A percentile compares a stretch with the other conserved stretches of the same genome.
phyloP scores from a whole-genome alignment of 2,888 invertebrate genomes.

The Phalera bucephala region DNA sequence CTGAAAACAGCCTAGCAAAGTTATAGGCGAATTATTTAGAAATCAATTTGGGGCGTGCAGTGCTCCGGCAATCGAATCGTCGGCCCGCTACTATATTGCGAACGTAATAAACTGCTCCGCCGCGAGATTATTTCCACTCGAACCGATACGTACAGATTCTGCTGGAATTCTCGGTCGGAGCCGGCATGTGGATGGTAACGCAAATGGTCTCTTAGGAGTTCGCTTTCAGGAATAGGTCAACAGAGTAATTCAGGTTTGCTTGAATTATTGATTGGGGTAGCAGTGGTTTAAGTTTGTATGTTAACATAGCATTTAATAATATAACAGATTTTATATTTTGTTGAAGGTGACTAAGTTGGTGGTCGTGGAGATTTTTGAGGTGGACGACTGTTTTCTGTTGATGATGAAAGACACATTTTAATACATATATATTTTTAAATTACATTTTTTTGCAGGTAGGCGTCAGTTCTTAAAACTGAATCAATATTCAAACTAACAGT shows the following conservation, averaged over 20 bases:
- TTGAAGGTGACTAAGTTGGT: too few species aligned
- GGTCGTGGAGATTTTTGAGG: too few species aligned
- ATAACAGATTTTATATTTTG: too few species aligned
- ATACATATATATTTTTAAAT: too few species aligned
- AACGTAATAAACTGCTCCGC: slow-evolving; percentile 62
- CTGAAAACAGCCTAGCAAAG: slow-evolving; percentile 10
- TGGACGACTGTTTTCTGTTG: too few species aligned
- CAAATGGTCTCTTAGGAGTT: slow-evolving; percentile 8
- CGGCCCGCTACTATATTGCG: slow-evolving; percentile 54
- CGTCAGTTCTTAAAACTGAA: too few species aligned
- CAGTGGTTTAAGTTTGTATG: too few species aligned
- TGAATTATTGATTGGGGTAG: too few species aligned
- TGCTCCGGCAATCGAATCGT: slow-evolving; percentile 38
- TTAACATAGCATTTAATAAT: too few species aligned
- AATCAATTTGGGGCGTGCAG: slow-evolving; percentile 51
- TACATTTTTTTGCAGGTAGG: too few species aligned
- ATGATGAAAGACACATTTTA: too few species aligned
- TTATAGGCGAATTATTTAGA: slow-evolving; percentile 47
- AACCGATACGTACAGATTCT: slow-evolving; percentile 45
- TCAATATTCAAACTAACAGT: too few species aligned
- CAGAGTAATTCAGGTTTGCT: not conserved
- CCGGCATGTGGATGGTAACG: slow-evolving; percentile 24
- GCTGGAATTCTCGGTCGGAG: slow-evolving; percentile 18
- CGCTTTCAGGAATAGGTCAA: not conserved
- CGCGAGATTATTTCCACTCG: slow-evolving; percentile 58